Evolutionary conservation across 2,797 vertebrate genomes (phyloP).

Genomic region (Telmatherina bonti): DNA sequence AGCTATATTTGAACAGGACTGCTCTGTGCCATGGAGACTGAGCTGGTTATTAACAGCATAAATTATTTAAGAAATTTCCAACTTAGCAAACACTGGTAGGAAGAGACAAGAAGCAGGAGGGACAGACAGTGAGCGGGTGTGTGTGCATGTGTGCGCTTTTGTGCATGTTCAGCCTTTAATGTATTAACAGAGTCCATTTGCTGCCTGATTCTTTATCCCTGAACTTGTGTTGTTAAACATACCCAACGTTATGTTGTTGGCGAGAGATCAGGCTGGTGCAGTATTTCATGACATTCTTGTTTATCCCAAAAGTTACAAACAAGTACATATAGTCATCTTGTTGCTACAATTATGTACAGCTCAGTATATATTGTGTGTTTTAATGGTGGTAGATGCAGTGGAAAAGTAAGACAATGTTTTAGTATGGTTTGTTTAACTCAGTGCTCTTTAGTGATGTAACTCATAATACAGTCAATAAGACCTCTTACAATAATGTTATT

Average conservation of each 20-base stretch:
- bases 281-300: constrained; percentile 38
- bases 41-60: constrained; percentile 84
- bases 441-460: neutral
- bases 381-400: neutral
- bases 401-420: neutral
- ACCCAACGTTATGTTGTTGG: constrained; percentile 59
- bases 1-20: constrained; percentile 80
- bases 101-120: constrained; percentile 51
- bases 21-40: constrained; percentile 69
- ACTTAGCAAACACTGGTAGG: constrained; percentile 77
- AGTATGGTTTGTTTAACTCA: too few relatives aligned
- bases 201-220: constrained; percentile 59
- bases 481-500: neutral
- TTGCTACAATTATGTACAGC: constrained; percentile 4
- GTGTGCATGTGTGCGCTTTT: constrained; percentile 38
- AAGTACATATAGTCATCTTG: constrained; percentile 22
- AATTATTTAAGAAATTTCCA: constrained; percentile 85
- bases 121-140: constrained; percentile 9
- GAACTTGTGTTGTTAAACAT: constrained; percentile 53
- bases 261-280: constrained; percentile 33
- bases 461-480: neutral
- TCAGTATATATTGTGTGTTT: neutral
- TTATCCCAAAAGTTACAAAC: constrained; percentile 21
- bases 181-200: constrained; percentile 61
- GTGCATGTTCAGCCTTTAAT: constrained; percentile 43